Base-by-base conservation (phyloP, 2,888 invertebrate genomes). In the Lepetodrilus schrolli region DNA sequence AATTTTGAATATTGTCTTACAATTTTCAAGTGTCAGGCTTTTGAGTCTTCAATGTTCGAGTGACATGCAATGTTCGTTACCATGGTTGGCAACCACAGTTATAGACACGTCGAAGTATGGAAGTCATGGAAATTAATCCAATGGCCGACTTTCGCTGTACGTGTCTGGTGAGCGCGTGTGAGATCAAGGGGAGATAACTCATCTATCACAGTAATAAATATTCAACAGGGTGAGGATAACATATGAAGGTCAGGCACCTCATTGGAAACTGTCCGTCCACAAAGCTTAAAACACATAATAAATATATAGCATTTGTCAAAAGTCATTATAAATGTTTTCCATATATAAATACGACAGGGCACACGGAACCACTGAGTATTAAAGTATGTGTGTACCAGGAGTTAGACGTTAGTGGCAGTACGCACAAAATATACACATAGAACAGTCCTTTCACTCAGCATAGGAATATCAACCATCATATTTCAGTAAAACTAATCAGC, bases 171-270 rank as follows among this genome's bases (percentile, higher is more conserved):
- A 23, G n/a, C 17, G 7, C 43, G 43, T 5, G 17, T 43, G 43
- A 43, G 30, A 30, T 58, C 58, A 58, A 58, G 30, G 58, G 58
- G 58, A 58, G 58, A 34, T 58, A 58, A 58, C 58, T 58, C 58
- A 10, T 30, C 58, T 58, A 58, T 58, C 58, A 58, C 58, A 58
- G 58, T 30, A 58, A 34, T 34, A 58, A 30, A 30, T 23, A 58
- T 26, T 30, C 13, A 30, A 30, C 26, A 58, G 17, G 23, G 10
- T 38, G 58, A 13, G 58, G 34, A 58, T 34, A 58, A 30, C 7
- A 20, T n/a, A 21, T 5, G 20, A 48, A 21, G 4, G 48, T 48
- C 48, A 17, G n/a, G n/a, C n/a, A n/a, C n/a, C n/a, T n/a, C n/a
- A n/a, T n/a, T n/a, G n/a, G n/a, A n/a, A n/a, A n/a, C n/a, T n/a